Conservation (phyloP, 1,140 invertebrate species). For the Trachymyrmex cornetzi region DNA sequence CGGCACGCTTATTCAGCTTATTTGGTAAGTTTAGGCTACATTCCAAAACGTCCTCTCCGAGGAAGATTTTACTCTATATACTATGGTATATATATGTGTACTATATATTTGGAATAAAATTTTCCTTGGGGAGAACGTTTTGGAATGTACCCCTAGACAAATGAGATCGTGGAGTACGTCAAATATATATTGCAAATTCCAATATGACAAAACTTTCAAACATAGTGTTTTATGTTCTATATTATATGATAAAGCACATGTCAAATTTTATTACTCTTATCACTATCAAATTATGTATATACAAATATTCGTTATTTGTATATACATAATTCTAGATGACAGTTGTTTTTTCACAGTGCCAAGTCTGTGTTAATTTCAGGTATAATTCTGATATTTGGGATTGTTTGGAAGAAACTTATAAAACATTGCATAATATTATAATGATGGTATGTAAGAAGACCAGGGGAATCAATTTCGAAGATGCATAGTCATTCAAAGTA, state of each 20-base stretch:
- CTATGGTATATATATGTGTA: neutral
- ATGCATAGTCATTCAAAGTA: too few relatives aligned
- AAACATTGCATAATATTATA: neutral
- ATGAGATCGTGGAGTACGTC: too few relatives aligned
- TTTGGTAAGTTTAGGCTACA: neutral
- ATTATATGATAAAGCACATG: neutral
- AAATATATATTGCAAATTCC: too few relatives aligned
- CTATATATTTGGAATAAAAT: neutral
- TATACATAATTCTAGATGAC: neutral
- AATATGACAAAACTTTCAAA: too few relatives aligned
- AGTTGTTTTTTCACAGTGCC: neutral
- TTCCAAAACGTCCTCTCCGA: too few relatives aligned
- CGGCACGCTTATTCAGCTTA: neutral
- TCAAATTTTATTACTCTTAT: neutral
- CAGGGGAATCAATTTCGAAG: too few relatives aligned
- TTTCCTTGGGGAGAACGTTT: too few relatives aligned
- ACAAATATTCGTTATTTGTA: neutral
- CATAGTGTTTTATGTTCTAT: neutral
- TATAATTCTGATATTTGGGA: neutral
- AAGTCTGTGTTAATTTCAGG: neutral
- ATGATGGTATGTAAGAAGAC: neutral
- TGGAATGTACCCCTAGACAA: neutral
- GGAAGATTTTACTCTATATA: too few relatives aligned
- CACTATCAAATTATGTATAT: too few relatives aligned
- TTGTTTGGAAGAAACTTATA: neutral